phyloP scores from a whole-genome alignment of 2,113 vertebrate genomes.

The Bufo bufo region DNA sequence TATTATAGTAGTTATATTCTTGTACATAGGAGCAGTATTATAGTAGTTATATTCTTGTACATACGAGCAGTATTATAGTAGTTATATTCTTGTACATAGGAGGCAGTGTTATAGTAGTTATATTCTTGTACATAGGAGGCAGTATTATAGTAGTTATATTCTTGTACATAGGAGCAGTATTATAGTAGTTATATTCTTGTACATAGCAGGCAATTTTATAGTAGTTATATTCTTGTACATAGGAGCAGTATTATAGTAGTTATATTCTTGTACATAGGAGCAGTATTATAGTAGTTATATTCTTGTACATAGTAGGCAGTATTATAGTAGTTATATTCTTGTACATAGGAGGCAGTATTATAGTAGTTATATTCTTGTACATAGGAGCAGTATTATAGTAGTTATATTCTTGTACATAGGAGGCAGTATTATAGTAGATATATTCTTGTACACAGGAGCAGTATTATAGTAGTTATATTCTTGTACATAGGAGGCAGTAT shows the following conservation, averaged over 20 bases:
- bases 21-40: not conserved
- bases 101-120: not conserved
- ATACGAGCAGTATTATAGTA: too few relatives aligned
- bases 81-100: not conserved
- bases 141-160: too few relatives aligned
- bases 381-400: slow-evolving; percentile 1
- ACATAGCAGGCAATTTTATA: not conserved
- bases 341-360: slow-evolving; percentile 1
- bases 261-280: not conserved
- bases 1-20: not conserved
- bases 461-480: slow-evolving; percentile 8
- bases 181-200: too few relatives aligned
- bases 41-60: not conserved
- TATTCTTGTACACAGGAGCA: not conserved
- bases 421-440: not conserved
- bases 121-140: not conserved
- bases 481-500: not conserved
- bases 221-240: not conserved
- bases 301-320: slow-evolving; percentile 7
- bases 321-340: slow-evolving; percentile 21
- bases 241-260: not conserved
- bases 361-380: not conserved
- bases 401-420: slow-evolving; percentile 2
- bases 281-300: slow-evolving; percentile 19
- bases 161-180: too few relatives aligned